These are phyloP conservation scores for Zophobas morio DNA, from an alignment of 1,140 invertebrate genomes.

Conservation along the genomic window DNA sequence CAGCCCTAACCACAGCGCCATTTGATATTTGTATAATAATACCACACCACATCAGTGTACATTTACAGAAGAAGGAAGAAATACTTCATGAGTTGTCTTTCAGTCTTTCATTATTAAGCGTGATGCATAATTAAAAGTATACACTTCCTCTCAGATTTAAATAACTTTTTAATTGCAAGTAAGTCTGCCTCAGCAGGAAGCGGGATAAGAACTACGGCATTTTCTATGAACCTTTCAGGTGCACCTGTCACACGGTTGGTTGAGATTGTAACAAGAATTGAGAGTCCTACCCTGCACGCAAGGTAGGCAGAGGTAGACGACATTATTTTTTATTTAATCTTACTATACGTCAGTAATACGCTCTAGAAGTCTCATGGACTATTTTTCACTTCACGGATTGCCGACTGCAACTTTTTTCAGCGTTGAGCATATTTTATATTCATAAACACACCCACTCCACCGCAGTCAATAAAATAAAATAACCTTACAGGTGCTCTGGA, in stretches of 20 bases:
- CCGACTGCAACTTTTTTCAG: neutral
- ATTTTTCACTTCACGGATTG: slow-evolving; percentile 35
- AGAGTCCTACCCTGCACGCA: slow-evolving; percentile 14
- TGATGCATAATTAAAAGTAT: slow-evolving; percentile 13
- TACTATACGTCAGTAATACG: slow-evolving; percentile 18
- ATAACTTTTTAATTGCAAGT: slow-evolving; percentile 1
- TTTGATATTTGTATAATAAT: slow-evolving; percentile 24
- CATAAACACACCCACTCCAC: no score
- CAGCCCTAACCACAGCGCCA: slow-evolving; percentile 33
- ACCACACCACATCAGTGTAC: slow-evolving; percentile 5
- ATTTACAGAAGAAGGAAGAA: slow-evolving; percentile 18
- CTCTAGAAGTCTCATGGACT: slow-evolving; percentile 22
- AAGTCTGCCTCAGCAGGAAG: neutral
- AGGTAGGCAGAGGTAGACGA: slow-evolving; percentile 13
- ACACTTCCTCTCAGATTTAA: neutral
- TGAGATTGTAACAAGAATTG: slow-evolving; percentile 10
- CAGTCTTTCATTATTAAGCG: neutral
- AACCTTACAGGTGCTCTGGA: no score
- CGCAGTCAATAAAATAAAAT: no score
- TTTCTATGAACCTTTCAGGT: neutral
- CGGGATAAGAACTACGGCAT: neutral
- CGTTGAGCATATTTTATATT: no score
- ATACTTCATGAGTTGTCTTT: slow-evolving; percentile 1
- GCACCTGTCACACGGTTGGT: slow-evolving; percentile 15
- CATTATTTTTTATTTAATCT: neutral